Conservation (phyloP, 2,797 vertebrate genomes). For the Esox masquinongy region DNA sequence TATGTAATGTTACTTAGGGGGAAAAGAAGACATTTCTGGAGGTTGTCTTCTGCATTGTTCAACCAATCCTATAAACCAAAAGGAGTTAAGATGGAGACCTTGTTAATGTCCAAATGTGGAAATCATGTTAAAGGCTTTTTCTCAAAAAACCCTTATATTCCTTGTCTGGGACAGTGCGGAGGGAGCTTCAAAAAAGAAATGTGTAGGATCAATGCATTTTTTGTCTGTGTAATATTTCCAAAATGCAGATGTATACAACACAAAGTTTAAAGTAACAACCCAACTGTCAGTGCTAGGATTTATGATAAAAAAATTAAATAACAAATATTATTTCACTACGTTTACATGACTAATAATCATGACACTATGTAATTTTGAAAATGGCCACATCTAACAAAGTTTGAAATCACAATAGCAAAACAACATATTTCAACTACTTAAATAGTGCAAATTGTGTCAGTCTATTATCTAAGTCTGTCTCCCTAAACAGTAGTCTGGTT, state of each 20-base stretch:
- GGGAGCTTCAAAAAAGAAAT: too few species aligned
- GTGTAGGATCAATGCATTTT: too few species aligned
- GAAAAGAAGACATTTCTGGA: too few species aligned
- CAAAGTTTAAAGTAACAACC: not conserved
- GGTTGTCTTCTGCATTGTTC: too few species aligned
- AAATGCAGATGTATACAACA: not conserved
- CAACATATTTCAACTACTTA: conserved; percentile 37
- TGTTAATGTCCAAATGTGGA: not conserved
- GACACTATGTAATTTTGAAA: not conserved
- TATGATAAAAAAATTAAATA: too few species aligned
- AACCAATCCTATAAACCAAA: too few species aligned
- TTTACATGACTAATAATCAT: not conserved
- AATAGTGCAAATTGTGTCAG: conserved; percentile 44
- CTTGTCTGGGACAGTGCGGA: too few species aligned
- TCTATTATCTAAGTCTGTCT: conserved; percentile 47
- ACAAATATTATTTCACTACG: too few species aligned
- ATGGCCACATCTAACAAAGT: not conserved
- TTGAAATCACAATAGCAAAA: not conserved
- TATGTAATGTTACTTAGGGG: too few species aligned
- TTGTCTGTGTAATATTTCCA: too few species aligned
- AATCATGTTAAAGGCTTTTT: not conserved
- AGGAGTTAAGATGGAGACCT: too few species aligned
- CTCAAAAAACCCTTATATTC: too few species aligned
- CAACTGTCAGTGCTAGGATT: not conserved
- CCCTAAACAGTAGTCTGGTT: conserved; percentile 54